A percentile compares a stretch with the other conserved stretches of the same genome.
phyloP scores from a whole-genome alignment of 2,113 vertebrate genomes.

The Tiliqua scincoides region DNA sequence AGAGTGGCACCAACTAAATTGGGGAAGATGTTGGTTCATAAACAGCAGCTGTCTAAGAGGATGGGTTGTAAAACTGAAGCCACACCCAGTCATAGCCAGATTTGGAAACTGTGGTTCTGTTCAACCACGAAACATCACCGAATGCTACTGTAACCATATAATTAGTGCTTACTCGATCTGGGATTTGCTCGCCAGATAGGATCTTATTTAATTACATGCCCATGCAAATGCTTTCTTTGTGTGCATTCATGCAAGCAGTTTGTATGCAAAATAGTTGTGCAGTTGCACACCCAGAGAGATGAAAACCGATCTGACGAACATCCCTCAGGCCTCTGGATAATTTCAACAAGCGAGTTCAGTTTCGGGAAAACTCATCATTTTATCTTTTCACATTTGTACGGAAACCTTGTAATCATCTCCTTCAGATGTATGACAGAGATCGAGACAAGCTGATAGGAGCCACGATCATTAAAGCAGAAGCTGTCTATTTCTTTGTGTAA shows the following conservation, averaged over 20 bases:
- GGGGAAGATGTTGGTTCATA: background rate
- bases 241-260: constrained; percentile 25
- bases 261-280: constrained; percentile 32
- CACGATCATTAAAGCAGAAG: constrained; percentile 21
- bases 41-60: background rate
- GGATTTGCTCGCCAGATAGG: constrained; percentile 24
- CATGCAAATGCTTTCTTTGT: constrained; percentile 33
- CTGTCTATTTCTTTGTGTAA: background rate
- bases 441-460: background rate
- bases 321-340: constrained; percentile 7
- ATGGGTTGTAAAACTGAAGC: background rate
- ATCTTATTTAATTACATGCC: constrained; percentile 26
- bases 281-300: constrained; percentile 26
- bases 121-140: background rate
- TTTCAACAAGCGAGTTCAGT: constrained; percentile 21
- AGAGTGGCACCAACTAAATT: background rate
- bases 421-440: constrained; percentile 8
- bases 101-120: background rate
- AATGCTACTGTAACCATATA: constrained; percentile 25
- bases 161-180: constrained; percentile 22
- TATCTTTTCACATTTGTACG: constrained; percentile 17
- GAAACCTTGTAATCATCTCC: constrained; percentile 8
- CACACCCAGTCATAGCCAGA: constrained; percentile 1
- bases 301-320: constrained; percentile 12
- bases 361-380: constrained; percentile 41